phyloP scores from a whole-genome alignment of 1,140 invertebrate species.

The Saccostrea cuccullata region DNA sequence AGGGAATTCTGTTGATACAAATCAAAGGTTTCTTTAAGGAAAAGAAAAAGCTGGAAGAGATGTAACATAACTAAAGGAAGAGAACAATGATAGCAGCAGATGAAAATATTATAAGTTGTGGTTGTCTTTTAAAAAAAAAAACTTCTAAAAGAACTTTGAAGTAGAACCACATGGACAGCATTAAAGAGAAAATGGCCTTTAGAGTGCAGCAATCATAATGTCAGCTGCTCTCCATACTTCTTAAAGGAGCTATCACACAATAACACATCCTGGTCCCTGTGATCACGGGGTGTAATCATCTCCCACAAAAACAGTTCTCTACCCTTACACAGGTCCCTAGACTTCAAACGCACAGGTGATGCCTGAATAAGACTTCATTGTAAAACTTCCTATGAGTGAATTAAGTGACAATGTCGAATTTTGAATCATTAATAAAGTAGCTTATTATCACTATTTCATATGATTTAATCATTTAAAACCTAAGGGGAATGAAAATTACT shows the following conservation, averaged over 20 bases:
- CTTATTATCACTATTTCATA: too few species aligned
- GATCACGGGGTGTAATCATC: neutral
- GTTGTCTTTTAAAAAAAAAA: constrained; percentile 20
- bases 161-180: constrained; percentile 12
- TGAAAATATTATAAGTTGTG: constrained; percentile 8
- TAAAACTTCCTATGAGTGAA: too few species aligned
- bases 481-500: too few species aligned
- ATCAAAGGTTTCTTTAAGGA: neutral
- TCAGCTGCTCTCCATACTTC: constrained; percentile 27
- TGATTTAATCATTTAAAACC: too few species aligned
- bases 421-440: too few species aligned
- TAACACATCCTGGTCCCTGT: neutral
- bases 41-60: neutral
- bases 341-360: constrained; percentile 6
- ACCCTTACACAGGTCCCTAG: constrained; percentile 1
- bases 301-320: constrained; percentile 4
- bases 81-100: constrained; percentile 13
- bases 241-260: neutral
- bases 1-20: neutral
- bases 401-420: too few species aligned
- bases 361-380: neutral
- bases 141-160: constrained; percentile 29
- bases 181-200: constrained; percentile 23
- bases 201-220: constrained; percentile 5
- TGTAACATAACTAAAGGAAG: neutral